Base-by-base conservation (phyloP, 2,888 invertebrate genomes). In the Chouioia cunea region DNA sequence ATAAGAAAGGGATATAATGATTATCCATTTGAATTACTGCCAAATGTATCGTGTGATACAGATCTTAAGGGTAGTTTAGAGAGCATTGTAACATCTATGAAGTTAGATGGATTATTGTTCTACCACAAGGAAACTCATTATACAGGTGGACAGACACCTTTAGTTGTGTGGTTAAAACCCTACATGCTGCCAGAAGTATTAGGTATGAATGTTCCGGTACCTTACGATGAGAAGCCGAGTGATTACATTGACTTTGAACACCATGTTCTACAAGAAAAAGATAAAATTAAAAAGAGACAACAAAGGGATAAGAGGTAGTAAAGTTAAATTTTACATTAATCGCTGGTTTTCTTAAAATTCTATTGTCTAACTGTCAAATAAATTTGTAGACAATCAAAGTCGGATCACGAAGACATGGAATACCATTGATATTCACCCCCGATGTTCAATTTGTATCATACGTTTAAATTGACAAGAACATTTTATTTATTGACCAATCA, bases 151-250 rank as follows among this genome's bases (percentile, higher is more conserved):
- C 86, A 89, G 59, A 95, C 96, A 0, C 97, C 98, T 0, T 86
- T 99, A 10, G 96, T 97, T 1, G 93, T 93, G 1, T 99, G 98
- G 98, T 87, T 99, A 1, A 96, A 93, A 81, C 90, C 94, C 0
- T 96, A 89, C 82, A 97, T 97, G 97, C 81, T 97, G 10, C 90
- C 91, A 0, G 96, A 97, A 86, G 87, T 95, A 23, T 85, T 95
- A 10, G 88, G 89, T 20, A 77, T 87, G 22, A 72, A 73, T 44
- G 76, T 83, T 47, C 80, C 81, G 44, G 71, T 80, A 36, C 71
- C 74, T 15, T 73, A 79, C 48, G 75, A 80, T 18, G 78, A 81
- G 43, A 83, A 81, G 74, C 85, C 85, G 44, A 74, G 78, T 20
- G 77, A 77, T 44, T 85, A 85, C 43, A 78, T 83, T 57, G 80